Percentiles rank a stretch among this genome's conserved stretches.
phyloP scores from a whole-genome alignment of 2,797 vertebrate species.

The Ptychadena robeensis region DNA sequence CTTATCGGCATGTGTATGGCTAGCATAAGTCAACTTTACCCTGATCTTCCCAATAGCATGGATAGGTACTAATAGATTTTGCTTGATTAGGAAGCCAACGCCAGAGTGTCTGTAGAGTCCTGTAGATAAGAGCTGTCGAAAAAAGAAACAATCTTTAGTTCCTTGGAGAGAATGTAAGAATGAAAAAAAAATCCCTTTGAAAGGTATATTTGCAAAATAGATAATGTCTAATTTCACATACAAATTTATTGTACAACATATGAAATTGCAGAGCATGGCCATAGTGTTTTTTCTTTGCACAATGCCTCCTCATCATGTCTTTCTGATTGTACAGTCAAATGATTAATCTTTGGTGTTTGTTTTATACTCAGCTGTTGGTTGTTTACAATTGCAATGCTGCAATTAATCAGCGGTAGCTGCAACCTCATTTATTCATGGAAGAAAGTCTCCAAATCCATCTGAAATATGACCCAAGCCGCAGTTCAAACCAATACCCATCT shows the following conservation, averaged over 20 bases:
- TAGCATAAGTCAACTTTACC: too few species aligned
- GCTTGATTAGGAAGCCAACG: too few species aligned
- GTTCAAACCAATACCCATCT: conserved; percentile 61
- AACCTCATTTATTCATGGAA: conserved; percentile 58
- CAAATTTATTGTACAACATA: neutral
- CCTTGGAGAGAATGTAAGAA: too few species aligned
- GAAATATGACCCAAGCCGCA: conserved; percentile 55
- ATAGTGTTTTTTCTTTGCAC: neutral
- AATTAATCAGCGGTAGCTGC: conserved; percentile 56
- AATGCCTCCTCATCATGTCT: neutral
- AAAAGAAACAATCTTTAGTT: too few species aligned
- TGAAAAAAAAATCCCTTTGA: too few species aligned
- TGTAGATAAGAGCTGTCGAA: too few species aligned
- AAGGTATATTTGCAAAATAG: neutral
- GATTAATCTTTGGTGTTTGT: conserved; percentile 38
- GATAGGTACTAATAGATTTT: too few species aligned
- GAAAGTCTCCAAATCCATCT: conserved; percentile 50
- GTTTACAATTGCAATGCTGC: conserved; percentile 56
- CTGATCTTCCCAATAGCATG: too few species aligned
- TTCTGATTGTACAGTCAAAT: conserved; percentile 13
- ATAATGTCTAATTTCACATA: neutral
- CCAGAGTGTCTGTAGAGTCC: too few species aligned
- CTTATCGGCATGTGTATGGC: too few species aligned
- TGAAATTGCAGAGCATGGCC: neutral
- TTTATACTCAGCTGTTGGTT: conserved; percentile 54